These are phyloP conservation scores for Nyleta sp. DNA, from an alignment of 2,888 invertebrate genomes.

Conservation along the genomic window DNA sequence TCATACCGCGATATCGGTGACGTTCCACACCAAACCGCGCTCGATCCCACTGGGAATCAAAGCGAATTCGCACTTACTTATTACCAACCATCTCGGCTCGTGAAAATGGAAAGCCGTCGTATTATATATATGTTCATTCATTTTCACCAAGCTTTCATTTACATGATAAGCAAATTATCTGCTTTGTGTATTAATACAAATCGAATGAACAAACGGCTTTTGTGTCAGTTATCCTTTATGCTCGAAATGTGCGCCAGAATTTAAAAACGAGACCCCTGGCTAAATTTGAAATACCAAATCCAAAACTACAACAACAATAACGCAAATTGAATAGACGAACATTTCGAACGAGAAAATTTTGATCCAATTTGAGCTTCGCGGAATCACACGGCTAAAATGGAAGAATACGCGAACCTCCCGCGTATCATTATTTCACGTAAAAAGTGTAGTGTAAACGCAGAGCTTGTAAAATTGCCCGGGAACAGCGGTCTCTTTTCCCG, in stretches of 20 bases:
- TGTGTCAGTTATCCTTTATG: neutral
- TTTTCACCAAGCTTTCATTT: slow-evolving; percentile 49
- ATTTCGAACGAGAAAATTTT: slow-evolving; percentile 3
- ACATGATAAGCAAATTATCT: slow-evolving; percentile 55
- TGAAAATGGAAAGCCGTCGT: slow-evolving; percentile 54
- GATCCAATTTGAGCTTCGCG: slow-evolving; percentile 31
- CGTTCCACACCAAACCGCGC: slow-evolving; percentile 57
- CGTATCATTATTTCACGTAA: slow-evolving; percentile 43
- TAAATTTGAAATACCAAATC: too few relatives aligned
- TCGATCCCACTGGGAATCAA: slow-evolving; percentile 77
- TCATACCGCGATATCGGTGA: slow-evolving; percentile 77
- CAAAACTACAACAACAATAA: too few relatives aligned
- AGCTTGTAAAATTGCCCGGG: slow-evolving; percentile 47
- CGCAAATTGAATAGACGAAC: too few relatives aligned
- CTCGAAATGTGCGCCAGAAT: neutral
- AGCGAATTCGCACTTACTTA: slow-evolving; percentile 75
- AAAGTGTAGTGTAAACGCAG: slow-evolving; percentile 36
- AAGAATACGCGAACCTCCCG: slow-evolving; percentile 16
- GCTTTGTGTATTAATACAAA: slow-evolving; percentile 26
- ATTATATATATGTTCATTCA: slow-evolving; percentile 48
- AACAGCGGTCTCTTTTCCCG: slow-evolving; percentile 65
- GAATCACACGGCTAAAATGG: slow-evolving; percentile 18
- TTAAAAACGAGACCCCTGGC: too few relatives aligned
- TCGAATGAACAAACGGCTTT: slow-evolving; percentile 36
- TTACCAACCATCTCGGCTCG: slow-evolving; percentile 68